These are phyloP conservation scores for Harpagoxenus sublaevis DNA, from an alignment of 2,888 invertebrate genomes.

Conservation along the genomic window DNA sequence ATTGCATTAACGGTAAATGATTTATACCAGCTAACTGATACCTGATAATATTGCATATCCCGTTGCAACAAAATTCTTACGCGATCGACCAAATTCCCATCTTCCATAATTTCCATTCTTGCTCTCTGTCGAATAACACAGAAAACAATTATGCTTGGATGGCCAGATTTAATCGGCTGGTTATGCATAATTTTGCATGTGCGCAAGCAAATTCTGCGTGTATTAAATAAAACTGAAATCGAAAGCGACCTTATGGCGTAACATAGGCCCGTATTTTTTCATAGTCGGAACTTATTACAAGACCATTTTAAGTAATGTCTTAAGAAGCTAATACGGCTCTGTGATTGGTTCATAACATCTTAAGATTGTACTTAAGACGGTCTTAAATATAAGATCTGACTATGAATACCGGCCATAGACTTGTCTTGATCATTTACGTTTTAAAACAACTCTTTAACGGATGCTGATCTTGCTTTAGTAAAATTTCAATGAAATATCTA, in stretches of 20 bases:
- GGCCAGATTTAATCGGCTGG: neutral
- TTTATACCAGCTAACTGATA: constrained; percentile 78
- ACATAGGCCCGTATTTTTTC: neutral
- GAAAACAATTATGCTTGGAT: constrained; percentile 36
- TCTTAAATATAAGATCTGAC: no score
- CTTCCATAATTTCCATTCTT: constrained; percentile 95
- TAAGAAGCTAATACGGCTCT: no score
- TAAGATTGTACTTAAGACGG: no score
- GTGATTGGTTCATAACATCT: no score
- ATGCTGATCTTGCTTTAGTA: neutral
- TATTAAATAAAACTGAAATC: neutral
- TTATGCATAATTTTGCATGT: neutral
- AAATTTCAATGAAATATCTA: neutral
- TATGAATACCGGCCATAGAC: neutral
- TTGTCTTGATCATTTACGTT: neutral
- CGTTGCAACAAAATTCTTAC: constrained; percentile 93
- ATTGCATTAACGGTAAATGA: neutral
- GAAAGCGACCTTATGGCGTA: neutral
- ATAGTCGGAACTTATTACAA: no score
- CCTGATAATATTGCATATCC: constrained; percentile 94
- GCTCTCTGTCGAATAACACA: constrained; percentile 34
- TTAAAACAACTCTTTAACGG: neutral
- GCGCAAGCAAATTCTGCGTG: neutral
- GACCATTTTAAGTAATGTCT: no score
- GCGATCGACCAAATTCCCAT: constrained; percentile 95